Conservation (phyloP, 2,113 vertebrate genomes). For the Percopsis transmontana region DNA sequence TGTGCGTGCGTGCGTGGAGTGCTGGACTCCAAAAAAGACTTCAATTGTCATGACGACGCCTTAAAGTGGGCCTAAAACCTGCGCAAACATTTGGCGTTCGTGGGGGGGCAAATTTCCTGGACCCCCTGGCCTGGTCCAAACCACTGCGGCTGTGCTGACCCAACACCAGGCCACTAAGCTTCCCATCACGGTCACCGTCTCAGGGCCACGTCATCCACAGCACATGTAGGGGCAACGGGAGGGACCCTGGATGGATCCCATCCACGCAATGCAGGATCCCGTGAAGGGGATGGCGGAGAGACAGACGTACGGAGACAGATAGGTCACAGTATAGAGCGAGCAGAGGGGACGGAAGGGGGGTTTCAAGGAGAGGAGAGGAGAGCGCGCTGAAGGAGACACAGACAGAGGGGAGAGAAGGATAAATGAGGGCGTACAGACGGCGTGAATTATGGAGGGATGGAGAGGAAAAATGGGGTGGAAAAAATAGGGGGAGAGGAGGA, state of each 20-base stretch:
- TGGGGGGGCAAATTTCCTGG: conserved; percentile 40
- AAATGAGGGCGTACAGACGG: conserved; percentile 45
- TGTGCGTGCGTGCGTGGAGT: too few relatives aligned
- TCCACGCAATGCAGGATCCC: background rate
- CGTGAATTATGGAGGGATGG: conserved; percentile 44
- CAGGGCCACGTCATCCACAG: conserved; percentile 34
- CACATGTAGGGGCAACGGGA: conserved; percentile 46
- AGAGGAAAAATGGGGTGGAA: conserved; percentile 53
- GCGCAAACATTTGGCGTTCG: too few relatives aligned
- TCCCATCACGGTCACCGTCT: conserved; percentile 38
- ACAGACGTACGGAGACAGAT: too few relatives aligned
- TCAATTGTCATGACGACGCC: too few relatives aligned
- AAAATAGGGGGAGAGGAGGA: conserved; percentile 32
- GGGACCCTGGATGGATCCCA: too few relatives aligned
- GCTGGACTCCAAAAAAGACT: too few relatives aligned
- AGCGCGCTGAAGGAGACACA: background rate
- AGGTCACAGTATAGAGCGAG: too few relatives aligned
- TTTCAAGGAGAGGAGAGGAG: too few relatives aligned
- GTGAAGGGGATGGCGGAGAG: conserved; percentile 42
- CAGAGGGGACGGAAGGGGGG: too few relatives aligned
- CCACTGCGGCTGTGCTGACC: conserved; percentile 5
- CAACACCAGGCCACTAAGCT: conserved; percentile 37
- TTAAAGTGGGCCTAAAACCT: too few relatives aligned
- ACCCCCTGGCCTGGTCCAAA: conserved; percentile 26
- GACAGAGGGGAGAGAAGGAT: conserved; percentile 38